Conservation (phyloP, 1,140 invertebrate genomes). For the Drosophila seguyi region DNA sequence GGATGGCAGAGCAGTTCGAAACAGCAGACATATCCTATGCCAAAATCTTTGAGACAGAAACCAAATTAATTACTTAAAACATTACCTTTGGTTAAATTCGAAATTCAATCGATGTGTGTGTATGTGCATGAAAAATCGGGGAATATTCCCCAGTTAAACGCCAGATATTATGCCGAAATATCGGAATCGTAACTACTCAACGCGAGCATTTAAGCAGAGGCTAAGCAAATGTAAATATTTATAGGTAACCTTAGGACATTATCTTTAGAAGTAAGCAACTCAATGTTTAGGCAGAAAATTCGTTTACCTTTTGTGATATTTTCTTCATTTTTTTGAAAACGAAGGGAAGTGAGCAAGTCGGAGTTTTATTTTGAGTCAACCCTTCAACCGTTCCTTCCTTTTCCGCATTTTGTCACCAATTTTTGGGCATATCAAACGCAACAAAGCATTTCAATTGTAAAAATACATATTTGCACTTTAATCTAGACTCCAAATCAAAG, state of each 20-base stretch:
- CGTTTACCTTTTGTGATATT: conserved; percentile 58
- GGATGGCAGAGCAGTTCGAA: conserved; percentile 18
- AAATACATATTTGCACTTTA: conserved; percentile 49
- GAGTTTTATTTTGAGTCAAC: conserved; percentile 5
- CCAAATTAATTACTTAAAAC: conserved; percentile 44
- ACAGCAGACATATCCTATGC: conserved; percentile 79
- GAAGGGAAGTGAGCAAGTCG: conserved; percentile 16
- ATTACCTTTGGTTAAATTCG: conserved; percentile 25
- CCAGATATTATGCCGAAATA: conserved; percentile 28
- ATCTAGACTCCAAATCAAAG: conserved; percentile 40
- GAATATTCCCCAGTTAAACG: conserved; percentile 14
- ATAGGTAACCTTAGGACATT: conserved; percentile 42
- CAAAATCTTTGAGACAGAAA: conserved; percentile 77
- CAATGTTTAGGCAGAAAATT: conserved; percentile 47
- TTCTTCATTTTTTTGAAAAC: conserved; percentile 43
- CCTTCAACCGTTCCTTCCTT: conserved; percentile 4
- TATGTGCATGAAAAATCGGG: conserved; percentile 50
- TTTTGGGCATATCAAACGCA: conserved; percentile 67
- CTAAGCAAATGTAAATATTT: conserved; percentile 70
- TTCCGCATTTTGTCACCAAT: conserved; percentile 23
- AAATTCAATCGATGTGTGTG: conserved; percentile 65
- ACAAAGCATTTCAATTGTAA: conserved; percentile 72
- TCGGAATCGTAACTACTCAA: conserved; percentile 71
- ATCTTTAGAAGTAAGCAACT: conserved; percentile 15
- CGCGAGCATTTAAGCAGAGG: conserved; percentile 66